Conservation (phyloP, 2,113 vertebrate genomes). For the Uria aalge region DNA sequence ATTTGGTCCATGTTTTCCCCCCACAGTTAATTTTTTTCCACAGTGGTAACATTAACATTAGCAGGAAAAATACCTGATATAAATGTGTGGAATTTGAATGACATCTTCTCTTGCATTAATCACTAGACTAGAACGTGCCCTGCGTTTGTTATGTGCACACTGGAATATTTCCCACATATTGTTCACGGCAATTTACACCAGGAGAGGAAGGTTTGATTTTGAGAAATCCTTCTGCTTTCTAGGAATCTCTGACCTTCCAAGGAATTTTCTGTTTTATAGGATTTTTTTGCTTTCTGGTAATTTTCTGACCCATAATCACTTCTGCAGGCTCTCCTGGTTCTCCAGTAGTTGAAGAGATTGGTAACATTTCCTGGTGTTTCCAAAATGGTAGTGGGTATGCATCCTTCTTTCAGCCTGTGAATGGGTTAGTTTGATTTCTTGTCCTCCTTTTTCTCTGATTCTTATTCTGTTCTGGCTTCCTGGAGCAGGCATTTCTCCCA, state of each 20-base stretch:
- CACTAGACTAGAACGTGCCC: neutral
- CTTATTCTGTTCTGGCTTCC: neutral
- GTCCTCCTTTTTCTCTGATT: neutral
- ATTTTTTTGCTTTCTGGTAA: neutral
- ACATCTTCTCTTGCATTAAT: neutral
- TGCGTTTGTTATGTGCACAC: neutral
- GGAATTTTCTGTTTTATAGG: neutral
- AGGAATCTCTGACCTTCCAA: neutral
- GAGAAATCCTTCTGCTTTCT: neutral
- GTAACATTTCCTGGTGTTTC: neutral
- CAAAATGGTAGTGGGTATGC: neutral
- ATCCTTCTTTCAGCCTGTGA: neutral
- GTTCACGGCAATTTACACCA: neutral
- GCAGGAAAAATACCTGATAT: neutral
- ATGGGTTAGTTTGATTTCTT: neutral
- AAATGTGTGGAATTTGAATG: neutral
- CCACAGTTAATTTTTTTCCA: neutral
- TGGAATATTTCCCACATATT: neutral
- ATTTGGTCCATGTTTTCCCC: neutral
- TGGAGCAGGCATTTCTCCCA: neutral
- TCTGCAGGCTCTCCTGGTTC: neutral
- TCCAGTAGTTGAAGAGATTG: neutral
- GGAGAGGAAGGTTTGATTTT: neutral
- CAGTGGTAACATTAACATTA: neutral
- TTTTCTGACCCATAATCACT: neutral